phyloP scores from a whole-genome alignment of 1,140 invertebrate genomes.

The Adelges cooleyi region DNA sequence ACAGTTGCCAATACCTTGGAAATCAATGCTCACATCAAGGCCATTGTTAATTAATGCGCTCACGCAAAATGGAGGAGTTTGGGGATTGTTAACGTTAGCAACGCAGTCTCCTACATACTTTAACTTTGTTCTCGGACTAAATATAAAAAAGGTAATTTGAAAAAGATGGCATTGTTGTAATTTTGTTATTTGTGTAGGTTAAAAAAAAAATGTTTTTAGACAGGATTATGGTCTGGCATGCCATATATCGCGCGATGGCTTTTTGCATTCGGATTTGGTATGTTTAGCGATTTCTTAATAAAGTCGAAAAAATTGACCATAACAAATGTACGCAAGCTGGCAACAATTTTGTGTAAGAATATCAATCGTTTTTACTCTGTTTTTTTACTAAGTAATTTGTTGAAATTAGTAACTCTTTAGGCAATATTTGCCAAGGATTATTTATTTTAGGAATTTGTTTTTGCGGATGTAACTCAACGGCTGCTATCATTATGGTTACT shows the following conservation, averaged over 20 bases:
- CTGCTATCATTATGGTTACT: constrained; percentile 49
- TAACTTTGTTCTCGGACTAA: constrained; percentile 58
- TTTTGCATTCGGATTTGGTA: constrained; percentile 42
- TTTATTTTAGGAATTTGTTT: constrained; percentile 47
- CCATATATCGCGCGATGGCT: constrained; percentile 52
- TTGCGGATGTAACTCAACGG: constrained; percentile 49
- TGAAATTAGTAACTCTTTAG: neutral
- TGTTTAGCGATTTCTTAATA: neutral
- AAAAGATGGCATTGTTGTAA: neutral
- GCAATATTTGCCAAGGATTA: constrained; percentile 14
- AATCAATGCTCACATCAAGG: constrained; percentile 52
- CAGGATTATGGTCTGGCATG: constrained; percentile 51
- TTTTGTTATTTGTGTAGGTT: neutral
- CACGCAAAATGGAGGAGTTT: constrained; percentile 67
- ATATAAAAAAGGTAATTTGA: constrained; percentile 27
- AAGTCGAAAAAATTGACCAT: neutral
- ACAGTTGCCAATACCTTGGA: constrained; percentile 55
- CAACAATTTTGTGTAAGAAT: constrained; percentile 17
- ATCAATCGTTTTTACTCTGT: neutral
- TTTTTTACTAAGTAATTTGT: neutral
- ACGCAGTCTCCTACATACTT: constrained; percentile 78
- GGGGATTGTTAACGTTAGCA: constrained; percentile 75
- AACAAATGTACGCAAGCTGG: constrained; percentile 16
- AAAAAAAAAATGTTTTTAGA: constrained; percentile 40
- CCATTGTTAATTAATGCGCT: constrained; percentile 66